These are phyloP conservation scores for Hirudinaria manillensis DNA, from an alignment of 2,888 invertebrate species.

Conservation along the genomic window DNA sequence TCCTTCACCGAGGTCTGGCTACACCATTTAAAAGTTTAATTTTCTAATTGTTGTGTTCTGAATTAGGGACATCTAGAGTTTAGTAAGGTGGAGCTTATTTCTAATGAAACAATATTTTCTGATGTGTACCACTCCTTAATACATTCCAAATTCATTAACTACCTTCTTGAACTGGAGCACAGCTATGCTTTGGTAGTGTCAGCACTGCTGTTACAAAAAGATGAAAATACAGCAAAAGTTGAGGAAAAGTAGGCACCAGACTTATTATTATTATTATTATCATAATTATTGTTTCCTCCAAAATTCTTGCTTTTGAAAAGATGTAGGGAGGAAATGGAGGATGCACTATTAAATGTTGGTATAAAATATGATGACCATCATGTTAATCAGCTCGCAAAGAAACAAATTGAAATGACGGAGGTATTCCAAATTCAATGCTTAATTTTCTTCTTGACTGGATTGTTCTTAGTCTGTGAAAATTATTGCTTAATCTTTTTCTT, in stretches of 20 bases:
- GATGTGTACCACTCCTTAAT: conserved; percentile 75
- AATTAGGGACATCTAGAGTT: conserved; percentile 71
- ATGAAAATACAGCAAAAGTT: conserved; percentile 49
- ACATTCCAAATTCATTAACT: conserved; percentile 78
- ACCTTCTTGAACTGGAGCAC: conserved; percentile 80
- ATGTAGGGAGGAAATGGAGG: conserved; percentile 73
- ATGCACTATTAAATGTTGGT: conserved; percentile 73
- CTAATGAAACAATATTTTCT: conserved; percentile 74
- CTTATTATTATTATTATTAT: neutral
- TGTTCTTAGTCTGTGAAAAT: neutral
- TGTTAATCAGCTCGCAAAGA: conserved; percentile 56
- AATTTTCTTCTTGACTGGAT: neutral
- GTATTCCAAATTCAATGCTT: conserved; percentile 56
- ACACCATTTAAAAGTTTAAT: neutral
- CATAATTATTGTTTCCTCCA: neutral
- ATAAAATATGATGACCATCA: conserved; percentile 72
- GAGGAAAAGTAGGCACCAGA: conserved; percentile 46
- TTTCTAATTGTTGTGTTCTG: conserved; percentile 1
- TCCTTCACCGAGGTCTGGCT: no score
- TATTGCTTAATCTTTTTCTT: conserved; percentile 44
- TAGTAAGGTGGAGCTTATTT: conserved; percentile 61
- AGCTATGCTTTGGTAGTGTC: conserved; percentile 75
- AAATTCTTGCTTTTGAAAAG: conserved; percentile 36
- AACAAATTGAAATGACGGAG: conserved; percentile 54
- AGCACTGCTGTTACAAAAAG: conserved; percentile 65